These are phyloP conservation scores for Drosophila planitibia DNA, from an alignment of 2,888 invertebrate genomes.

Conservation along the genomic window DNA sequence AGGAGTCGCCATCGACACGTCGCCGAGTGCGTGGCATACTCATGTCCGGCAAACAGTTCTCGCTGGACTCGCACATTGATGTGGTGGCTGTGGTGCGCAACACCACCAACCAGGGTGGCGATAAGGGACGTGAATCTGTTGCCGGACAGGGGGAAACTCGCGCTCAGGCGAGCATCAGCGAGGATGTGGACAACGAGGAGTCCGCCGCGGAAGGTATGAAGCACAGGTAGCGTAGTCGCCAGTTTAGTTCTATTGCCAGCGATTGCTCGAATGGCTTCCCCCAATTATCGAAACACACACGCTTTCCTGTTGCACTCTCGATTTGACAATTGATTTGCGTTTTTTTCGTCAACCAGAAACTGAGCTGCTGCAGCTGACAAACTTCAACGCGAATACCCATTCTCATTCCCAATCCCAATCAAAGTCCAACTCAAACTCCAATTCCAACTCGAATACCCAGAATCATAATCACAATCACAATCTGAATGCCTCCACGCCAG, in stretches of 20 bases:
- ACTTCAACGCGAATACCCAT: constrained; percentile 26
- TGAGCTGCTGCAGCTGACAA: constrained; percentile 62
- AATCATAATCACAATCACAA: constrained; percentile 22
- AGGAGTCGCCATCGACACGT: constrained; percentile 90
- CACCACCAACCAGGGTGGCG: constrained; percentile 85
- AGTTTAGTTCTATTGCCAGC: constrained; percentile 58
- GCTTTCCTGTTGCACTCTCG: neutral
- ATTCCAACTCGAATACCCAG: constrained; percentile 18
- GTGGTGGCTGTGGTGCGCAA: constrained; percentile 90
- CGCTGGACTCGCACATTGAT: constrained; percentile 95
- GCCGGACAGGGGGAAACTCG: neutral
- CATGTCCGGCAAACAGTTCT: constrained; percentile 96
- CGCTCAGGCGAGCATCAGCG: constrained; percentile 68
- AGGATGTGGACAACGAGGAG: constrained; percentile 83
- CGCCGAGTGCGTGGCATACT: constrained; percentile 94
- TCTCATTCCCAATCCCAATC: constrained; percentile 7
- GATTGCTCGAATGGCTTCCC: constrained; percentile 31
- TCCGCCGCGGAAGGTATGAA: constrained; percentile 85
- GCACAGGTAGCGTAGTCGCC: constrained; percentile 84
- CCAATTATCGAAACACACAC: too few species aligned
- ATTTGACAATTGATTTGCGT: neutral
- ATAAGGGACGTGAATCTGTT: neutral
- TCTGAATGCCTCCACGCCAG: constrained; percentile 40
- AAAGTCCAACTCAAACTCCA: constrained; percentile 19
- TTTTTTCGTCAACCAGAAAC: constrained; percentile 45